phyloP scores from a whole-genome alignment of 2,797 vertebrate species.

The Leucoraja ocellata region DNA sequence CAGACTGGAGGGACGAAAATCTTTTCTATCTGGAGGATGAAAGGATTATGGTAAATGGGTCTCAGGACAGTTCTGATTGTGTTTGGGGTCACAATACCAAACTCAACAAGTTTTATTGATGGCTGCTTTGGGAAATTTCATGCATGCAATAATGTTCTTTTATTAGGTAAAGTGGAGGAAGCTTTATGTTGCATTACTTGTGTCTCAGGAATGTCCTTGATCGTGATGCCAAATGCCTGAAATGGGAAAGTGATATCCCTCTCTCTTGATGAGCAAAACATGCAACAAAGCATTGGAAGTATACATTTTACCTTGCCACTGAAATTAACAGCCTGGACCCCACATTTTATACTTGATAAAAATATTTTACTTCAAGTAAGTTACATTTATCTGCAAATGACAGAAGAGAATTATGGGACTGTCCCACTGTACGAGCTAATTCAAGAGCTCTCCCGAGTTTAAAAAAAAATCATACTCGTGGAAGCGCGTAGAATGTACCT shows the following conservation, averaged over 20 bases:
- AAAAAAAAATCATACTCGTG: no score
- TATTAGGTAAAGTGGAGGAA: neutral
- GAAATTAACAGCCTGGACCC: neutral
- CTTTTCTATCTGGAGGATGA: neutral
- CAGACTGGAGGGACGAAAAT: neutral
- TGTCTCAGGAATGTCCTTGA: neutral
- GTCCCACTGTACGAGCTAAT: no score
- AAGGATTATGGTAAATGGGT: neutral
- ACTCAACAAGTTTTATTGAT: neutral
- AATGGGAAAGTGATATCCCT: neutral
- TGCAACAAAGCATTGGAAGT: neutral
- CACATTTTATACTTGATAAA: neutral
- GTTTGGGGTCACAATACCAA: neutral
- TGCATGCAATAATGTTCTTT: neutral
- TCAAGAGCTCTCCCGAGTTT: no score
- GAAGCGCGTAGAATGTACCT: no score
- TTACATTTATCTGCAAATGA: neutral
- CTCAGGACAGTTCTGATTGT: neutral
- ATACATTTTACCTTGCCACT: neutral
- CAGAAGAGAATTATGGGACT: neutral
- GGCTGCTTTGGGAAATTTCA: neutral
- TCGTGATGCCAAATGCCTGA: neutral
- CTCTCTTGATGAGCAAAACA: neutral
- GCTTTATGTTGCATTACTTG: neutral
- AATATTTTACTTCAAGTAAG: neutral